Conservation (phyloP, 2,113 vertebrate genomes). For the Sceloporus tristichus region DNA sequence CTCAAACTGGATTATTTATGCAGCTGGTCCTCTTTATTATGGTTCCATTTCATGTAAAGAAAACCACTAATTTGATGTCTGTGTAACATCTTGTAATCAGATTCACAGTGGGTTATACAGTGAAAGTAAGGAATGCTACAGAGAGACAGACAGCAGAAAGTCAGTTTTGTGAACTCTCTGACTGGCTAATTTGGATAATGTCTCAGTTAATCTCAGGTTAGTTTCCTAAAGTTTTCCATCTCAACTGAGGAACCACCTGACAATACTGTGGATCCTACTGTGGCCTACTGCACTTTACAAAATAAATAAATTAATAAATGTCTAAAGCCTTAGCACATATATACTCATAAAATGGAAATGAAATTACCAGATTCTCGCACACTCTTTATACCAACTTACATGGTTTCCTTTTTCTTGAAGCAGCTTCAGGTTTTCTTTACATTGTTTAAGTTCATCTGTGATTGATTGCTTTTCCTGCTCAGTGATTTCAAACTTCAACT, state of each 20-base stretch:
- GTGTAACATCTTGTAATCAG: background rate
- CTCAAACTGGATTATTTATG: too few species aligned
- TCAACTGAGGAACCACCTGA: background rate
- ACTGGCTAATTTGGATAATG: background rate
- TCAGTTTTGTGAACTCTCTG: background rate
- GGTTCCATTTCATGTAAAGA: background rate
- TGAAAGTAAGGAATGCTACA: too few species aligned
- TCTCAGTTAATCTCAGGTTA: background rate
- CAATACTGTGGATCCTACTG: constrained; percentile 2
- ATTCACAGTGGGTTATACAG: background rate
- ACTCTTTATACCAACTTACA: constrained; percentile 83
- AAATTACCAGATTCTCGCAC: constrained; percentile 50
- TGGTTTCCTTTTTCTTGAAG: constrained; percentile 95
- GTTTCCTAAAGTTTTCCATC: background rate
- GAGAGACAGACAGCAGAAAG: background rate
- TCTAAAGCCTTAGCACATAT: background rate
- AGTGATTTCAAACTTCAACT: constrained; percentile 88
- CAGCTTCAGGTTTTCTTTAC: constrained; percentile 93
- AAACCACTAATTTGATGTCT: background rate
- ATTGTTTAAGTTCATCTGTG: constrained; percentile 93
- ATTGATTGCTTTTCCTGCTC: constrained; percentile 94
- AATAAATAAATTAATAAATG: background rate
- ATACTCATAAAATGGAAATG: constrained; percentile 19
- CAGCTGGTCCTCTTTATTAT: background rate
- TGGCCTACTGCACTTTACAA: background rate